These are phyloP conservation scores for Microctonus hyperodae DNA, from an alignment of 2,888 invertebrate genomes.

Conservation along the genomic window DNA sequence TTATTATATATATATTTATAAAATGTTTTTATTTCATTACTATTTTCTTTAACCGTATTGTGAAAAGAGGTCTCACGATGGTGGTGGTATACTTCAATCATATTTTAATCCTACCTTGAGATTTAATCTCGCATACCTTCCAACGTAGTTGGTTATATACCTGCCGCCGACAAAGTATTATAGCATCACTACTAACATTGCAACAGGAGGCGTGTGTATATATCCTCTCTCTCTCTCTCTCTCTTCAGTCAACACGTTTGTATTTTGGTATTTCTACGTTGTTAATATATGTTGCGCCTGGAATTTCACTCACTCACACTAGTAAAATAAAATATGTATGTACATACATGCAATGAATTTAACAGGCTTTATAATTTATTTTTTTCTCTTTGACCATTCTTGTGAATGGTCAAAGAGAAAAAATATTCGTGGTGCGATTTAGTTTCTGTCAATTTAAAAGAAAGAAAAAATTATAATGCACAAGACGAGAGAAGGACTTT, in stretches of 20 bases:
- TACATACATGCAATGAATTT: not conserved
- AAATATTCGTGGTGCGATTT: conserved; percentile 11
- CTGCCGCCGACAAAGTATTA: conserved; percentile 18
- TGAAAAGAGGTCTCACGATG: not conserved
- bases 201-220: not conserved
- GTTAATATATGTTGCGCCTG: conserved; percentile 20
- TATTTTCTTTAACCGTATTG: not conserved
- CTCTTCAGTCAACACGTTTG: not conserved
- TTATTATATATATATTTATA: not conserved
- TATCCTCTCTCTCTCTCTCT: too few species aligned
- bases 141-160: conserved; percentile 1
- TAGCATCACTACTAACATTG: conserved; percentile 7
- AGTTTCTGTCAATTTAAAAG: conserved; percentile 11
- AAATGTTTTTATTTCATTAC: not conserved
- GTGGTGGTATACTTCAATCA: conserved; percentile 32
- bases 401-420: too few species aligned
- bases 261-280: conserved; percentile 23
- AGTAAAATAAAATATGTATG: conserved; percentile 13
- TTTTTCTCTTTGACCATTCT: not conserved
- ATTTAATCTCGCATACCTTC: conserved; percentile 40
- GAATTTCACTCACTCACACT: conserved; percentile 22
- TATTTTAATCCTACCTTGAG: conserved; percentile 38
- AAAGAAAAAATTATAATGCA: not conserved
- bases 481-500: not conserved
- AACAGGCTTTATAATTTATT: too few species aligned